These are phyloP conservation scores for Rotaria socialis DNA, from an alignment of 2,888 invertebrate species.

Conservation along the genomic window DNA sequence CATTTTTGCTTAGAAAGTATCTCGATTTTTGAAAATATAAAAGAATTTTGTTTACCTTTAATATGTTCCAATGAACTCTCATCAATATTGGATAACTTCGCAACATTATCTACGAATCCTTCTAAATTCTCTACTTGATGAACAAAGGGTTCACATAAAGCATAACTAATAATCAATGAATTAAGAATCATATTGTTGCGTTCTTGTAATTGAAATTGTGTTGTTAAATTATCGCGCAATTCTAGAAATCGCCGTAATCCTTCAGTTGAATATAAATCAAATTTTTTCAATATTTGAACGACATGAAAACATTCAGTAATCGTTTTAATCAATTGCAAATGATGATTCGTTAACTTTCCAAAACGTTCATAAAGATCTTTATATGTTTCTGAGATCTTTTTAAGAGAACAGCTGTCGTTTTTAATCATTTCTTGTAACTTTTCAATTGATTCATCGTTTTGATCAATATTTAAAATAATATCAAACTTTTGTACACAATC, in stretches of 20 bases:
- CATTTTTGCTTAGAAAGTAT: no score
- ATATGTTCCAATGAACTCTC: not conserved
- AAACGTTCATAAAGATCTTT: not conserved
- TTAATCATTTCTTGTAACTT: not conserved
- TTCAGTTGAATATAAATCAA: not conserved
- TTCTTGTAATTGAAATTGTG: slow-evolving; percentile 32
- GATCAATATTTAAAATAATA: not conserved
- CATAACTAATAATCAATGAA: not conserved
- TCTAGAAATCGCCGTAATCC: slow-evolving; percentile 1
- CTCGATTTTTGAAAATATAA: no score
- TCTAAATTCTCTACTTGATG: not conserved
- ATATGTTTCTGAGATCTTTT: not conserved
- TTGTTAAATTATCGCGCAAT: slow-evolving; percentile 27
- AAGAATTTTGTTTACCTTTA: not conserved
- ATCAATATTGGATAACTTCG: not conserved
- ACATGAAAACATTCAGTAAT: not conserved
- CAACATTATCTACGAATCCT: not conserved
- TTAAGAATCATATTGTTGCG: slow-evolving; percentile 13
- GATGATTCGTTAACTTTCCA: not conserved
- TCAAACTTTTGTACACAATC: not conserved
- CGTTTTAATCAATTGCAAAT: slow-evolving; percentile 17
- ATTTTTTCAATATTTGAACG: not conserved
- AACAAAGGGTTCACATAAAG: not conserved
- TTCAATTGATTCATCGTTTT: not conserved
- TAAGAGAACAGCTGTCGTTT: not conserved